Percentiles rank a stretch among this genome's conserved stretches.
Conservation (phyloP, 2,888 invertebrate genomes). For the Eupithecia dodoneata region DNA sequence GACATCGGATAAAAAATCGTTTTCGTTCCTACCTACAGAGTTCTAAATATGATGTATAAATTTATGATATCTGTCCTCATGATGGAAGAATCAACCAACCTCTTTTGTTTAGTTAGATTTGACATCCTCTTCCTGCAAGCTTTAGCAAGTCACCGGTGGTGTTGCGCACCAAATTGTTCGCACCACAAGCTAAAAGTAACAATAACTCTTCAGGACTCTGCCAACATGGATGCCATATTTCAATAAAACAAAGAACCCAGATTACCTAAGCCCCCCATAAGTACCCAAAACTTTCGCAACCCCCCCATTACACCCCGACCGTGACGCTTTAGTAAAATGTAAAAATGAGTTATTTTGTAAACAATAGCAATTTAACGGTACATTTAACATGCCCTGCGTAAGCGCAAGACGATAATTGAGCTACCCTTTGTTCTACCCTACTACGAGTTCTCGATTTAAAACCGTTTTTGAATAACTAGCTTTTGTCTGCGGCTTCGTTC, state of each 20-base stretch:
- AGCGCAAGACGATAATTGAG: constrained; percentile 61
- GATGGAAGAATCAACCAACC: no score
- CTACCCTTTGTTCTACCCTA: constrained; percentile 49
- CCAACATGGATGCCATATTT: background rate
- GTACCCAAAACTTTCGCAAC: constrained; percentile 30
- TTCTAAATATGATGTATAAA: no score
- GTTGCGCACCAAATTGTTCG: no score
- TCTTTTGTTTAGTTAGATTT: no score
- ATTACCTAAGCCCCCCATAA: constrained; percentile 7
- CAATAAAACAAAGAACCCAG: background rate
- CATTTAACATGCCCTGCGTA: constrained; percentile 66
- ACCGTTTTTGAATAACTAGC: constrained; percentile 1
- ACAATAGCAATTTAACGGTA: constrained; percentile 81
- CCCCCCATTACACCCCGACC: constrained; percentile 34
- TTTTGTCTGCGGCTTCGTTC: background rate
- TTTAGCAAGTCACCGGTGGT: no score
- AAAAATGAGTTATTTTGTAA: constrained; percentile 77
- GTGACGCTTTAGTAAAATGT: constrained; percentile 39
- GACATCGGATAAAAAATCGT: no score
- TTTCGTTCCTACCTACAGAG: no score
- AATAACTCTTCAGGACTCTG: no score
- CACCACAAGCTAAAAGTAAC: no score
- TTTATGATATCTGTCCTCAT: no score
- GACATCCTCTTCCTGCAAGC: no score
- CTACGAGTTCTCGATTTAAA: constrained; percentile 22